A percentile compares a stretch with the other conserved stretches of the same genome.
phyloP scores from a whole-genome alignment of 2,888 invertebrate genomes.

The Vannuccia rotundouncinata region DNA sequence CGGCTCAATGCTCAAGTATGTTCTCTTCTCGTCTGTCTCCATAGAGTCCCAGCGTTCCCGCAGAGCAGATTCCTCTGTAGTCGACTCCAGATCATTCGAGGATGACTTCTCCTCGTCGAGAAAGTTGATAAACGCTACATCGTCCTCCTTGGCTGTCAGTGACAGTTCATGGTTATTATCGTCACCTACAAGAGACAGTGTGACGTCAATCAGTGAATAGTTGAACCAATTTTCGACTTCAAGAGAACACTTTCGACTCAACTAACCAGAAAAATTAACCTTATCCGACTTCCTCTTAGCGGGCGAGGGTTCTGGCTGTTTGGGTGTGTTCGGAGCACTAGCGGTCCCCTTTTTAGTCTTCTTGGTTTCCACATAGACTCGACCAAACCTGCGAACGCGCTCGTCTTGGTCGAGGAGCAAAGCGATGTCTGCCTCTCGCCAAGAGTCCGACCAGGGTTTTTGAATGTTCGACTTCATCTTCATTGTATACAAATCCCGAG shows the following conservation, averaged over 20 bases:
- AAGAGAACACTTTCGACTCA: not conserved
- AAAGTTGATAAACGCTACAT: conserved; percentile 10
- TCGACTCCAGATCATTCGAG: not conserved
- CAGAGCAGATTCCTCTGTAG: not conserved
- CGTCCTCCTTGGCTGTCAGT: conserved; percentile 6
- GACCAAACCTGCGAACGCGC: not conserved
- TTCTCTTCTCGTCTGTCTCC: not conserved
- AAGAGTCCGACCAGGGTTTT: conserved; percentile 21
- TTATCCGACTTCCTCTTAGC: not conserved
- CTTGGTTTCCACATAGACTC: conserved; percentile 21
- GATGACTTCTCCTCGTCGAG: conserved; percentile 14
- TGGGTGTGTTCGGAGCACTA: too few relatives aligned
- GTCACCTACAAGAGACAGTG: not conserved
- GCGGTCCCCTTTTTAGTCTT: not conserved
- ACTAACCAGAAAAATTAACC: not conserved
- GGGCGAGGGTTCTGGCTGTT: not conserved
- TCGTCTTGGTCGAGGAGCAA: not conserved
- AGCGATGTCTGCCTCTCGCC: conserved; percentile 27
- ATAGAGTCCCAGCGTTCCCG: not conserved
- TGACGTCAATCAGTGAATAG: too few relatives aligned
- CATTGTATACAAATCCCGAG: not conserved
- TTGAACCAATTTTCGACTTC: not conserved
- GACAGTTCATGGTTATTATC: not conserved
- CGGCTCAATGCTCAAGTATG: not conserved
- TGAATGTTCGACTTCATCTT: conserved; percentile 1